Evolutionary conservation across 2,797 vertebrate species (phyloP), one percentile per base, ranked within the genome.

Genomic region (Trachurus trachurus): DNA sequence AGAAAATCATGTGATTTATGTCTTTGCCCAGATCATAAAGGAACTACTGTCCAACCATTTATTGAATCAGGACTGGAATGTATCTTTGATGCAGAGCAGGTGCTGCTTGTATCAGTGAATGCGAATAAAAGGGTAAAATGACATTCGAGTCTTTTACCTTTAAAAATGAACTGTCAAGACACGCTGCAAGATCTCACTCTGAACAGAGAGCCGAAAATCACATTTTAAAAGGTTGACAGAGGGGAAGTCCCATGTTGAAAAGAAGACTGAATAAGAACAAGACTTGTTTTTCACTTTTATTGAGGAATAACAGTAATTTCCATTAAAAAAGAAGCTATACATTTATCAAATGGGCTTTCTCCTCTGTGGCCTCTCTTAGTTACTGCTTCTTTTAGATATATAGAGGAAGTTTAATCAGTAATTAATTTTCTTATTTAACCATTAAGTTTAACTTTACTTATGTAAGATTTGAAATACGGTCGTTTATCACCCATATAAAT

Each of bases 1-100:
- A 66, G 70, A 47, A 75, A 86, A 76, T 79, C 76, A 67, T 81
- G 74, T 84, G 85, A 88, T 87, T 83, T 84, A 82, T 87, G 65
- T 61, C 81, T 86, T 81, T 81, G 49, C 19, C 17, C 34, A 13
- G 31, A 62, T 76, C 68, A 77, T 80, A 61, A 86, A 87, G 76
- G 70, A 53, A 44, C 73, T 68, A 56, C 78, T 84, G 79, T 84
- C 75, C 37, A 31, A 54, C 60, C 66, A 37, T 62, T 81, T 84
- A 76, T 87, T 87, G 53, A 89, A 74, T 89, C 70, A 67, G 31
- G 37, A 19, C 63, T 64, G 80, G 68, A 80, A 82, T 63, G 76
- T 81, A 74, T 78, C 79, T 83, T 74, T 65, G 19, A 26, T 68
- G 21, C 69, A 21, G 57, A 84, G 56, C 76, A 89, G 84, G 80